A percentile compares a stretch with the other conserved stretches of the same genome.
phyloP scores from a whole-genome alignment of 2,113 vertebrate species.

The Dromiciops gliroides region DNA sequence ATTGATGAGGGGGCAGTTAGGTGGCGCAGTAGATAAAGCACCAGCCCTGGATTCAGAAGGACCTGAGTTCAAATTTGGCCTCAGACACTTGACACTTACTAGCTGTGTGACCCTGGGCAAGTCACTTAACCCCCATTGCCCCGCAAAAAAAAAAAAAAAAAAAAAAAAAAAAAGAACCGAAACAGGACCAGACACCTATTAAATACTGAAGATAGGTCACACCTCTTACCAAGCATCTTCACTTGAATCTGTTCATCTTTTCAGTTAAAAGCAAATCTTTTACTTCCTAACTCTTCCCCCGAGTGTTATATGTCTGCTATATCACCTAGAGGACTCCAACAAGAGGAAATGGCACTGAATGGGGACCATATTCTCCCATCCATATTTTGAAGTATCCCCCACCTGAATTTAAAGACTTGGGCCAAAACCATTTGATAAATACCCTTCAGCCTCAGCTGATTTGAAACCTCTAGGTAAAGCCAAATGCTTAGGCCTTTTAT shows the following conservation, averaged over 20 bases:
- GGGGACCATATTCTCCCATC: background rate
- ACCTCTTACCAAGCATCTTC: background rate
- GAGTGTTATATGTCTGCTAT: background rate
- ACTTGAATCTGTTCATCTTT: background rate
- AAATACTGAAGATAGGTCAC: background rate
- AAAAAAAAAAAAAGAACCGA: too few relatives aligned
- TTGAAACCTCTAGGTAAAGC: background rate
- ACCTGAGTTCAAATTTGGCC: too few relatives aligned
- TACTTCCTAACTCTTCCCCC: background rate
- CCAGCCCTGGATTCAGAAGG: too few relatives aligned
- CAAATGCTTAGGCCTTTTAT: background rate
- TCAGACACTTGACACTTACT: too few relatives aligned
- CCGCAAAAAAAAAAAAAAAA: too few relatives aligned
- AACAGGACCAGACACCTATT: background rate
- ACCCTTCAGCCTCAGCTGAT: background rate
- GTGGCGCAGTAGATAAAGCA: too few relatives aligned
- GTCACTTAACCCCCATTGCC: too few relatives aligned
- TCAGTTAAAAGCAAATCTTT: background rate
- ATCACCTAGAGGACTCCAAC: background rate
- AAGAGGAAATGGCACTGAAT: background rate
- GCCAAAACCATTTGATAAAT: background rate
- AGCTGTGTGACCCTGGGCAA: too few relatives aligned
- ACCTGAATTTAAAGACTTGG: background rate
- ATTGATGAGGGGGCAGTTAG: too few relatives aligned
- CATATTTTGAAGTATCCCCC: background rate